Percentiles rank a stretch among this genome's conserved stretches.
Evolutionary conservation across 2,113 vertebrate species (phyloP).

Genomic region (Pelecanoides urinatrix): DNA sequence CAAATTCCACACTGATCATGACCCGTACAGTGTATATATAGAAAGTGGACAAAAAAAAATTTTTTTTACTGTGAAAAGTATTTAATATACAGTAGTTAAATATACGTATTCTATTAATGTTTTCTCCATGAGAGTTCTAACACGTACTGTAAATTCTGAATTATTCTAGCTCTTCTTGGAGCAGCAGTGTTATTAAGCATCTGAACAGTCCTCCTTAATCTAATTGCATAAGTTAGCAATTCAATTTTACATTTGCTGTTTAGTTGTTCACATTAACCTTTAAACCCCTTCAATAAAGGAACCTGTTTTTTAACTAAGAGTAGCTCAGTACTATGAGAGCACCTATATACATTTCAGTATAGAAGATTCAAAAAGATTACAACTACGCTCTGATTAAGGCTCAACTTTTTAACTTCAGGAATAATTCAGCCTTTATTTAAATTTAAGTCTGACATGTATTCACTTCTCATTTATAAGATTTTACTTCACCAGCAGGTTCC

Average conservation of each 20-base stretch:
- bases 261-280: slow-evolving; percentile 28
- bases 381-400: neutral
- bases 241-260: neutral
- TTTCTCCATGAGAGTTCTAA: neutral
- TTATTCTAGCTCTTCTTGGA: neutral
- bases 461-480: neutral
- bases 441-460: neutral
- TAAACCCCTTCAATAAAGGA: neutral
- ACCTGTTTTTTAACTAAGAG: neutral
- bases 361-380: neutral
- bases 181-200: neutral
- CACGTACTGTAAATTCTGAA: neutral
- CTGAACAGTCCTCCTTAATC: neutral
- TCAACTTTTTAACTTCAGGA: neutral
- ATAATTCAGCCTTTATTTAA: neutral
- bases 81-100: neutral
- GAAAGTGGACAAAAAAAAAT: neutral
- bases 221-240: neutral
- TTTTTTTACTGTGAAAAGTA: neutral
- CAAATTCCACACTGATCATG: neutral
- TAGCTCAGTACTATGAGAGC: neutral
- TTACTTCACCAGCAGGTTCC: neutral
- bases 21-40: neutral
- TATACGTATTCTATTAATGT: neutral
- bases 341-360: neutral